Percentiles rank a stretch among this genome's conserved stretches.
Evolutionary conservation across 2,113 vertebrate species (phyloP).

Genomic region (Pampusana beccarii): DNA sequence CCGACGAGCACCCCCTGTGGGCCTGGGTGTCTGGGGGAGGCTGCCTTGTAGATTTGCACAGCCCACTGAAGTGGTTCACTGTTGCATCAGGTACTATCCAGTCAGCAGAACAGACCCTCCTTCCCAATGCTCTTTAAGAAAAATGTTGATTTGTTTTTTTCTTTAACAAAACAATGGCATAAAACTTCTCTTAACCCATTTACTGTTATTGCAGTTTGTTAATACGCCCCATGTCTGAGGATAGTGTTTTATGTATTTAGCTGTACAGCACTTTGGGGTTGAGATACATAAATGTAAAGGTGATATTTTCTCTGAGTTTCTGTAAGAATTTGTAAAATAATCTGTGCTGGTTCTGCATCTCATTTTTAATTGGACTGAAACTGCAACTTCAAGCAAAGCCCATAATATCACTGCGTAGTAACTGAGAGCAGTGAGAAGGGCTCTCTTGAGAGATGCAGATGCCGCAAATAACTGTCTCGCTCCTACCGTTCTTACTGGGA

Average conservation of each 20-base stretch:
- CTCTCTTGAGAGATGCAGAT: background rate
- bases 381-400: background rate
- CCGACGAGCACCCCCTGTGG: slow-evolving; percentile 87
- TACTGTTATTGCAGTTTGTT: background rate
- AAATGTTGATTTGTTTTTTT: background rate
- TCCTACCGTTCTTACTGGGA: background rate
- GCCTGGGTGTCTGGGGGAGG: slow-evolving; percentile 92
- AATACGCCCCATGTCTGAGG: background rate
- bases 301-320: background rate
- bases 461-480: background rate
- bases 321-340: background rate
- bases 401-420: background rate
- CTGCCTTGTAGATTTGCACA: slow-evolving; percentile 85
- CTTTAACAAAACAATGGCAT: background rate
- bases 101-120: background rate
- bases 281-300: background rate
- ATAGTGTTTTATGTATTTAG: background rate
- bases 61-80: slow-evolving; percentile 86
- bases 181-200: background rate
- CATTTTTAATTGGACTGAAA: background rate
- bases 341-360: background rate
- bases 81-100: slow-evolving; percentile 74
- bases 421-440: background rate
- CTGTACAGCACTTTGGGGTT: background rate
- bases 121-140: background rate